Percentiles rank a stretch among this genome's conserved stretches.
Evolutionary conservation across 2,797 vertebrate species (phyloP).

Genomic region (Avahi laniger): DNA sequence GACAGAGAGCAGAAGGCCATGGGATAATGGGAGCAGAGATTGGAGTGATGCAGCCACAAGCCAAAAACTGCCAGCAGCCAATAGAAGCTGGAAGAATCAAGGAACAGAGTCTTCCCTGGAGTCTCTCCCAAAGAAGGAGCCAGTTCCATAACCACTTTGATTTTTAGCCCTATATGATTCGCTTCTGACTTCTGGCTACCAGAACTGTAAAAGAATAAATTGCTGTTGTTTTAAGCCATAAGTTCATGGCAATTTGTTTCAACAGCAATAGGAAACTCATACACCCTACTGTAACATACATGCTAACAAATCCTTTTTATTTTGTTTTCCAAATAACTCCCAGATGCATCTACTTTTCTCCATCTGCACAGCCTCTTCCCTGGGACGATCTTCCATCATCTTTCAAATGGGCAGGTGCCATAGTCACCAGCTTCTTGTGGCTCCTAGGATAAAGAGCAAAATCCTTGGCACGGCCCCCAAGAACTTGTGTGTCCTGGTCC

Average conservation of each 20-base stretch:
- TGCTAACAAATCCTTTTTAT: not conserved
- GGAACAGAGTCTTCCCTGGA: not conserved
- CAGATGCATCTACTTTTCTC: not conserved
- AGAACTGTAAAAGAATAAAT: not conserved
- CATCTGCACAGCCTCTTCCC: not conserved
- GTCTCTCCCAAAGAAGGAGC: not conserved
- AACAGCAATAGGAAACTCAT: not conserved
- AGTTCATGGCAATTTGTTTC: not conserved
- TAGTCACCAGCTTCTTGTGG: not conserved
- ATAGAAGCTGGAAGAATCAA: not conserved
- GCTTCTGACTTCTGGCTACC: not conserved
- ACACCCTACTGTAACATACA: not conserved
- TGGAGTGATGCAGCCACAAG: not conserved
- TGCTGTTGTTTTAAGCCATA: not conserved
- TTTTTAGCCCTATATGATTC: not conserved
- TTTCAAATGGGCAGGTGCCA: not conserved
- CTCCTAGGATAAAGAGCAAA: not conserved
- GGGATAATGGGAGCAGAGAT: not conserved
- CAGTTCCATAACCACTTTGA: not conserved
- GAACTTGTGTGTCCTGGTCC: not conserved
- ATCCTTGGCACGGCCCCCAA: not conserved
- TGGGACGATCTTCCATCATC: not conserved
- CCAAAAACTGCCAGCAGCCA: not conserved
- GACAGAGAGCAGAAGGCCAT: not conserved
- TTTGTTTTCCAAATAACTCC: not conserved